Evolutionary conservation across 2,113 vertebrate species (phyloP), one percentile per base, ranked within the genome.

Genomic region (Pedetes capensis): DNA sequence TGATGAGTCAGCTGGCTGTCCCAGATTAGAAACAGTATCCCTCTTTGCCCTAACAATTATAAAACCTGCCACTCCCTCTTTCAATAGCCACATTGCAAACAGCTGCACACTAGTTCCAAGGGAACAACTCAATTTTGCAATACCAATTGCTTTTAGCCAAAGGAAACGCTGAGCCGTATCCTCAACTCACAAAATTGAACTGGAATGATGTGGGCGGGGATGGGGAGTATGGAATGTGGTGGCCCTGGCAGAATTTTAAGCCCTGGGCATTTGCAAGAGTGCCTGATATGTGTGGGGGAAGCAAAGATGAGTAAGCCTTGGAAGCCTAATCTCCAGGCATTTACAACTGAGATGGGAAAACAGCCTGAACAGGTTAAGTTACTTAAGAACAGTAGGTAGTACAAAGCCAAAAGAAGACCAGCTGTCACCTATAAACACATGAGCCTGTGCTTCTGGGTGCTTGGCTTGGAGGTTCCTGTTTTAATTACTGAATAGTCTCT

Each of bases 1-100:
- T 5, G 80, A 95, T 95, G 97, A 97, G 93, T 97, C 97, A 97
- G 93, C 85, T 92, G 83, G 92, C 93, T 59, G 82, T 57, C 95
- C 66, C 83, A 88, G 79, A 96, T 95, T 91, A 96, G 92, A 94
- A 97, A 97, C 72, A 95, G 92, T 91, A 84, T 86, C 81, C 90
- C 97, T 93, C 94, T 96, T 84, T 93, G 94, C 94, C 89, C 53
- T 80, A 93, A 96, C 49, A 95, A 78, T 92, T 96, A 96, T 22
- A 92, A 96, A 85, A 79, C 51, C 80, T 81, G 95, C 91, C 90
- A 88, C 84, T 81, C 92, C 68, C 59, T 96, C 71, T 66, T 84
- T 83, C 92, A 96, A 94, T 89, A 96, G 55, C 55, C 69, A 80
- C 13, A 72, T n/a, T 29, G 57, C 51, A 96, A 97, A 72, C 82